Evolutionary conservation across 2,113 vertebrate species (phyloP).

Genomic region (Antidorcas marsupialis): DNA sequence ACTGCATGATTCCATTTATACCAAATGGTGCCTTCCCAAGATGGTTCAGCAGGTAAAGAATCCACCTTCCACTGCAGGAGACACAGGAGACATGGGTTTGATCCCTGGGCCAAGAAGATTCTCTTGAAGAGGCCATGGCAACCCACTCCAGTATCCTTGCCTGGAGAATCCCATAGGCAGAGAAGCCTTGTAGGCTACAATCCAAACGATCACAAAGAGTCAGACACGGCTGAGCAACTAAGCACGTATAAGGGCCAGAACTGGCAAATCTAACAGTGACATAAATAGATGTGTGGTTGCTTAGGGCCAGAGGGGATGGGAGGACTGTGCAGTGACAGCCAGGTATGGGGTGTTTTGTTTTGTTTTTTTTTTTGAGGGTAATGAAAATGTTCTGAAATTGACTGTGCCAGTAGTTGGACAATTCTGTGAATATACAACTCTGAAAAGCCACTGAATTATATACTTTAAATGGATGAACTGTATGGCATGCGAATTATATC

Average conservation of each 20-base stretch:
- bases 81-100: background rate
- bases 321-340: background rate
- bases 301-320: background rate
- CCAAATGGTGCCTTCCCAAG: background rate
- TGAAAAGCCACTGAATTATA: background rate
- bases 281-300: background rate
- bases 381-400: background rate
- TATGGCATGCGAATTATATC: background rate
- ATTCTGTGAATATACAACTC: background rate
- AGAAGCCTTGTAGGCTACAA: background rate
- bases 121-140: background rate
- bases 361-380: background rate
- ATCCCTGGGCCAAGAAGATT: background rate
- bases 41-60: background rate
- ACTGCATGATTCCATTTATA: background rate
- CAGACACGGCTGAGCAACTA: accelerated
- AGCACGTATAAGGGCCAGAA: background rate
- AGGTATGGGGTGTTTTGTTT: background rate
- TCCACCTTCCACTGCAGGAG: background rate
- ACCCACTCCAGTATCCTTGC: background rate
- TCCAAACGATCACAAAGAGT: background rate
- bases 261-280: background rate
- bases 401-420: background rate
- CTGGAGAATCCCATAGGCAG: background rate
- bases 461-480: background rate